Evolutionary conservation across 2,888 invertebrate species (phyloP), one percentile per base, ranked within the genome.

Genomic region (Acrocyrtus sp.): DNA sequence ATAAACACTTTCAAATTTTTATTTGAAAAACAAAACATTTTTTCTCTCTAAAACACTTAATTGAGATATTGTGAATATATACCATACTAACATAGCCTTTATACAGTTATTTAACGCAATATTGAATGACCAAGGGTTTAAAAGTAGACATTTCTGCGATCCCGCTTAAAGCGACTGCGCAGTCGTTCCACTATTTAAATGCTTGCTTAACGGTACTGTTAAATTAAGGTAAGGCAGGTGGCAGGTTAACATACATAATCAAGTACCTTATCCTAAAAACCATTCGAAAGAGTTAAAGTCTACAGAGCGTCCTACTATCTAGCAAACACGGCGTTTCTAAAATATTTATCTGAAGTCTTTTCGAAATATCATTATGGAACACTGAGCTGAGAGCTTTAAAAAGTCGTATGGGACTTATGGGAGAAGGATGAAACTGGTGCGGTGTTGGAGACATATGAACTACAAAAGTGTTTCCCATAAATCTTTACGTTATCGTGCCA

Each of bases 361-460:
- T 66, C 54, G 39, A 65, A 66, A 66, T 66, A 66, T 66, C 66
- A 50, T 50, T 61, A 47, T 39, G 29, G 66, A 66, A 66, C 66
- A 66, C 66, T 66, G 66, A 56, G 66, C 63, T 63, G 63, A 63
- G 63, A 63, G 54, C 54, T 45, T 29, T 45, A 43, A 12, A 34
- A 34, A 12, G 34, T 34, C 5, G 12, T 34, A 34, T 34, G 34
- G 34, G 34, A 34, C 6, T n/a, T n/a, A n/a, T n/a, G n/a, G n/a
- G n/a, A n/a, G n/a, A n/a, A n/a, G n/a, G n/a, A n/a, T n/a, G n/a
- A n/a, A n/a, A n/a, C n/a, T n/a, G n/a, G n/a, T n/a, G n/a, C n/a
- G n/a, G n/a, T n/a, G n/a, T n/a, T n/a, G n/a, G n/a, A n/a, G n/a
- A n/a, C n/a, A n/a, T n/a, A n/a, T n/a, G n/a, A n/a, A n/a, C n/a